These are phyloP conservation scores for Chrysogorgia sp. DNA, from an alignment of 92 coral and sea anemone species.

Conservation along the genomic window DNA sequence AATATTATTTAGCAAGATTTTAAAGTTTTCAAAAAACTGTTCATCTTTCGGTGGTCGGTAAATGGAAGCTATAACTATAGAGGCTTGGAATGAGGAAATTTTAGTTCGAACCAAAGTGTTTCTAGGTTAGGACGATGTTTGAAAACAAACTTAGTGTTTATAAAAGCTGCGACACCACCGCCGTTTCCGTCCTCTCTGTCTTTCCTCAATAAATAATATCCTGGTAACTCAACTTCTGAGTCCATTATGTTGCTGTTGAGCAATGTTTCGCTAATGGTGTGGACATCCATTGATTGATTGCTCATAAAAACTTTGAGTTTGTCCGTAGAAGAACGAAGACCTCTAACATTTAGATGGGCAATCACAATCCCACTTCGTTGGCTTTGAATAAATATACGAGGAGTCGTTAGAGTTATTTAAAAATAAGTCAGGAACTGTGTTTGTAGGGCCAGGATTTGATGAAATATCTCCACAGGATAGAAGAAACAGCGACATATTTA, in stretches of 20 bases:
- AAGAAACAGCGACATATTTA: conserved; percentile 38
- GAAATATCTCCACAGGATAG: conserved; percentile 33
- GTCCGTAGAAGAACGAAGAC: no score
- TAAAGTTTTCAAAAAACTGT: no score
- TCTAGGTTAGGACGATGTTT: conserved; percentile 6
- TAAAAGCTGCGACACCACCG: no score
- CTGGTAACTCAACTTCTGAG: conserved; percentile 46
- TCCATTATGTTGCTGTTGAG: conserved; percentile 34
- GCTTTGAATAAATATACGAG: conserved; percentile 12
- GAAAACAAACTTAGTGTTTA: conserved; percentile 22
- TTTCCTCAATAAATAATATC: conserved; percentile 27
- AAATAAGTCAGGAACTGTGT: no score
- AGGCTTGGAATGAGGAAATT: no score
- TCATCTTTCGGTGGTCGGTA: no score
- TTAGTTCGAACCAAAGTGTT: no score
- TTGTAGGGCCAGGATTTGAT: conserved; percentile 35
- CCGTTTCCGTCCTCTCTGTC: conserved; percentile 47
- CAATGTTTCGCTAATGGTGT: conserved; percentile 47
- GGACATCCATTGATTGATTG: conserved; percentile 45
- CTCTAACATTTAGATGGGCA: no score
- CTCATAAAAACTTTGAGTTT: conserved; percentile 52
- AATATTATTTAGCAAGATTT: no score
- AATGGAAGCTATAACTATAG: no score
- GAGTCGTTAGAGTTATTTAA: no score
- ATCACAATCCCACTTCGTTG: conserved; percentile 34